Evolutionary conservation across 2,888 invertebrate species (phyloP).

Genomic region (Toxonevra muliebris): DNA sequence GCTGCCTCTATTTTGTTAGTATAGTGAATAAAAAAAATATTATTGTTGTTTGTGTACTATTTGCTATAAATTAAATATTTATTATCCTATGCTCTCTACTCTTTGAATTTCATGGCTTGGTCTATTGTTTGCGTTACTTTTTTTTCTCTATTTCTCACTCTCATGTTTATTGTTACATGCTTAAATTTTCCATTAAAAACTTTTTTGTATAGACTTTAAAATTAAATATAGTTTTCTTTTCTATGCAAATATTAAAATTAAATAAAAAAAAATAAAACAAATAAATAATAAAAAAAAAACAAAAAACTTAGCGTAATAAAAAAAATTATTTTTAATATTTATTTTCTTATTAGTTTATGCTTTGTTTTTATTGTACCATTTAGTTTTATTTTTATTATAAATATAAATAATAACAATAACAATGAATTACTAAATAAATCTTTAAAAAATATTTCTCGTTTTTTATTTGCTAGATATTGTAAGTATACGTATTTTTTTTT

Average conservation of each 20-base stretch:
- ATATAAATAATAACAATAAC: slow-evolving; percentile 33
- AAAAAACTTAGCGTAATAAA: slow-evolving; percentile 20
- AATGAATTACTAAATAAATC: too few species aligned
- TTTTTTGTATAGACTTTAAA: background rate
- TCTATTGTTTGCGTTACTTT: too few species aligned
- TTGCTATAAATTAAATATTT: too few species aligned
- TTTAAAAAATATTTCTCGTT: slow-evolving; percentile 22
- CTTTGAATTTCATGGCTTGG: too few species aligned
- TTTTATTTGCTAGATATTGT: slow-evolving; percentile 43
- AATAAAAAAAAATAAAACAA: slow-evolving; percentile 16
- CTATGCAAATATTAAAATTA: slow-evolving; percentile 3
- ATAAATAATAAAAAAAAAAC: slow-evolving; percentile 7
- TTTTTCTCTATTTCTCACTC: too few species aligned
- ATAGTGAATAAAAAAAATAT: too few species aligned
- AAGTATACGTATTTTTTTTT: slow-evolving; percentile 39
- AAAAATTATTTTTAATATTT: slow-evolving; percentile 21
- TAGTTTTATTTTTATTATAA: slow-evolving; percentile 32
- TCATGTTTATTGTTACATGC: too few species aligned
- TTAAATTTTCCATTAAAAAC: too few species aligned
- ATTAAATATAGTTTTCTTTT: background rate
- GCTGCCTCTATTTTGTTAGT: too few species aligned
- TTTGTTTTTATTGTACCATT: slow-evolving; percentile 37
- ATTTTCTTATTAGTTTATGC: slow-evolving; percentile 24
- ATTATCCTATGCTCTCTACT: too few species aligned
- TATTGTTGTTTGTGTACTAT: too few species aligned